Evolutionary conservation across 2,797 vertebrate genomes (phyloP).

Genomic region (Martes flavigula): DNA sequence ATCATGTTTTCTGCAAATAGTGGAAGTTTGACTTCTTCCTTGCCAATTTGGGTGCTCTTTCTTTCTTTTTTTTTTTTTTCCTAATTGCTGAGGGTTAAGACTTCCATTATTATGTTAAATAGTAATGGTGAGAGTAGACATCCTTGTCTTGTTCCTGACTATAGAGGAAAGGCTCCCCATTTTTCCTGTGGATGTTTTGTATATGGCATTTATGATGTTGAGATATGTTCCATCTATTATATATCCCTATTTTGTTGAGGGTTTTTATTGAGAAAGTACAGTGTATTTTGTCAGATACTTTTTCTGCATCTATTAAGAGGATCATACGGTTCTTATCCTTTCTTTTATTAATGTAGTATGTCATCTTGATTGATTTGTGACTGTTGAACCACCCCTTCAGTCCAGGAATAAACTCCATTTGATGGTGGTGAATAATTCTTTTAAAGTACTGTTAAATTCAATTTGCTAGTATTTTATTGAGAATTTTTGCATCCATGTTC

Average conservation of each 20-base stretch:
- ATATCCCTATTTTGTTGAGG: neutral
- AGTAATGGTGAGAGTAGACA: neutral
- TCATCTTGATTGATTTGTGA: neutral
- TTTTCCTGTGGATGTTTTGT: neutral
- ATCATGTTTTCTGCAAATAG: too few relatives aligned
- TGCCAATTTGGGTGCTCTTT: too few relatives aligned
- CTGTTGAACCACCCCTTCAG: neutral
- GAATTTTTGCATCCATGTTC: neutral
- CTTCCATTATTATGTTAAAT: neutral
- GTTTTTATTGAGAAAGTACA: neutral
- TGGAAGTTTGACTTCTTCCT: too few relatives aligned
- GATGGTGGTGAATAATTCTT: neutral
- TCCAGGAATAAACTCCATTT: neutral
- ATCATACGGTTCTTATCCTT: neutral
- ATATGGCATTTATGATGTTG: neutral
- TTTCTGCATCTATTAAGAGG: neutral
- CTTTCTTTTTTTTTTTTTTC: too few relatives aligned
- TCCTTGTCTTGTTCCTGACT: neutral
- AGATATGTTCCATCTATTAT: neutral
- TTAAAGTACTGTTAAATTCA: neutral
- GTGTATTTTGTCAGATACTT: neutral
- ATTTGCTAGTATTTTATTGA: neutral
- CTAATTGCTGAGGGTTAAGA: too few relatives aligned
- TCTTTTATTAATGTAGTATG: neutral
- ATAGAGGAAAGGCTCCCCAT: neutral